Evolutionary conservation across 2,888 invertebrate species (phyloP), one percentile per base, ranked within the genome.

Genomic region (Dynastes hyllus): DNA sequence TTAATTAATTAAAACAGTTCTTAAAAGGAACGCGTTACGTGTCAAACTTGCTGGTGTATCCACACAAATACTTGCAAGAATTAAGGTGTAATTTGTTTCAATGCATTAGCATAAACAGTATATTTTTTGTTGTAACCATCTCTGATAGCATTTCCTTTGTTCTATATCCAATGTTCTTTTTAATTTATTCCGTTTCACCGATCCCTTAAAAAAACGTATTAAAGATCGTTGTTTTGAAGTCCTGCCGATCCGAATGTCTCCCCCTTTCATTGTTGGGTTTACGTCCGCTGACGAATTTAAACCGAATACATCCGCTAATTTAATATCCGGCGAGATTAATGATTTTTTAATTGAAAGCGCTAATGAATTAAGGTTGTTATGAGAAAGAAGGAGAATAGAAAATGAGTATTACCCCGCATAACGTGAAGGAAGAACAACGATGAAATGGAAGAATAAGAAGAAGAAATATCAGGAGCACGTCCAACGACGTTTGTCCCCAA

Each of bases 281-380:
- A 22, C 22, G 55, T 58, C 22, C 55, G 5, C 16, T 22, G 6
- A 75, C 13, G 45, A 61, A 61, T 75, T 63, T 61, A 40, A 40
- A 45, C 6, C 61, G 58, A 13, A n/a, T 45, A 16, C 9, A 58
- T 16, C 13, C 58, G 13, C 73, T 75, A 75, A 75, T 75, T 75
- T 61, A 45, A 75, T 75, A 27, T 63, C 61, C n/a, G 61, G 16
- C 27, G 29, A 50, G 61, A 75, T 75, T 63, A 75, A 75, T 61
- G 61, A 75, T 75, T 75, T 73, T 75, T 63, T 75, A 75, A 75
- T 75, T 75, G 73, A 50, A 63, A 75, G 50, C 61, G 50, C 61
- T 61, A 75, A 75, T 75, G 61, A 75, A 45, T 50, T 61, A 45
- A 45, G 40, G 63, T 75, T 61, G 61, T 13, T 11, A 13, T 29